A percentile compares a stretch with the other conserved stretches of the same genome.
phyloP scores from a whole-genome alignment of 2,888 invertebrate genomes.

The Eledone cirrhosa region DNA sequence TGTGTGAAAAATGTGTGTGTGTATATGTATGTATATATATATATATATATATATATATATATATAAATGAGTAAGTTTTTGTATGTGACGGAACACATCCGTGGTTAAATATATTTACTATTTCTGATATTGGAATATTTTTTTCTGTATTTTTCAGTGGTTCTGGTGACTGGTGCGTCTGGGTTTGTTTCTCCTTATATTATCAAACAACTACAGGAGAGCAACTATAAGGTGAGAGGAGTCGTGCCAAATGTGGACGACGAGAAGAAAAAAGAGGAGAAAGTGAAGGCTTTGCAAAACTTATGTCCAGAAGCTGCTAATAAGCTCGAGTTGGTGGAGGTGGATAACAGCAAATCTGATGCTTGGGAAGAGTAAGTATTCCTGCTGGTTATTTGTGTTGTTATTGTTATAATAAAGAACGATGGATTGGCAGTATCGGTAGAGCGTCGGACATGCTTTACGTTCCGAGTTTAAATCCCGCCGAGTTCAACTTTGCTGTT shows the following conservation, averaged over 20 bases:
- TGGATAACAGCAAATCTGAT: slow-evolving; percentile 68
- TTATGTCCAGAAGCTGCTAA: slow-evolving; percentile 65
- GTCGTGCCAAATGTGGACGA: slow-evolving; percentile 67
- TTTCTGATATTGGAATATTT: not conserved
- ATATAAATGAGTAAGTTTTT: too few relatives aligned
- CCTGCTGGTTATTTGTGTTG: not conserved
- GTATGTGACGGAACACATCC: not conserved
- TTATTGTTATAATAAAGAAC: too few relatives aligned
- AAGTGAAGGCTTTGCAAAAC: slow-evolving; percentile 60
- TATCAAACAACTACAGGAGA: slow-evolving; percentile 67
- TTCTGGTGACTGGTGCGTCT: slow-evolving; percentile 70
- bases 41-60: too few relatives aligned
- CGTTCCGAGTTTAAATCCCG: too few relatives aligned
- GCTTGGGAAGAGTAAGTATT: slow-evolving; percentile 58
- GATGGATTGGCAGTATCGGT: too few relatives aligned
- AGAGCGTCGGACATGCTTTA: too few relatives aligned
- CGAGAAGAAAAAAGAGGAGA: slow-evolving; percentile 63
- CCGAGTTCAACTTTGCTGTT: too few relatives aligned
- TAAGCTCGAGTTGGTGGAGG: slow-evolving; percentile 68
- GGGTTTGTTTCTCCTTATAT: slow-evolving; percentile 70
- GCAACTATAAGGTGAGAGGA: slow-evolving; percentile 69
- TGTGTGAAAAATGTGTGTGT: too few relatives aligned
- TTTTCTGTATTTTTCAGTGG: slow-evolving; percentile 42
- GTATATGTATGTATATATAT: too few relatives aligned
- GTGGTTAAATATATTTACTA: not conserved